phyloP scores from a whole-genome alignment of 2,888 invertebrate genomes.

The Daptonema setosum region DNA sequence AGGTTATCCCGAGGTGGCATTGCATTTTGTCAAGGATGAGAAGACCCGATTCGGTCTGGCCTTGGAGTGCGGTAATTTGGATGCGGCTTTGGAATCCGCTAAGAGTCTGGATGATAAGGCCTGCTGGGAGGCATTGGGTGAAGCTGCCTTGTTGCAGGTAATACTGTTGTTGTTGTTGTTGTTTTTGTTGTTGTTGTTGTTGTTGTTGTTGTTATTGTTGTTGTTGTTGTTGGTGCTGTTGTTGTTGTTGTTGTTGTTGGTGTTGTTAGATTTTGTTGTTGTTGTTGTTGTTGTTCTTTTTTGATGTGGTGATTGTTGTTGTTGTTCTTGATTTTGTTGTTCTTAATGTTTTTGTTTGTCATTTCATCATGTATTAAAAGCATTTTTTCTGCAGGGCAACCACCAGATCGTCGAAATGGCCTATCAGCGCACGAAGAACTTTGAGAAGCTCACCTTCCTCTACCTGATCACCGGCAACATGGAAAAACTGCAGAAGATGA shows the following conservation, averaged over 20 bases:
- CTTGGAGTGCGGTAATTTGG: conserved; percentile 90
- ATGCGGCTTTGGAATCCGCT: conserved; percentile 76
- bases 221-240: no score
- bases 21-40: conserved; percentile 96
- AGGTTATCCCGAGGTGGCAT: conserved; percentile 84
- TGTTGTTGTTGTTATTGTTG: no score
- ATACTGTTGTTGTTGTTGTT: neutral
- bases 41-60: conserved; percentile 79
- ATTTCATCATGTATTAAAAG: neutral
- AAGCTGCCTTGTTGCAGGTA: conserved; percentile 68
- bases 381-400: conserved; percentile 12
- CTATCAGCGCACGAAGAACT: conserved; percentile 96
- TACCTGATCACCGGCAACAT: conserved; percentile 87
- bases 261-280: no score
- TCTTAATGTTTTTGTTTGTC: no score
- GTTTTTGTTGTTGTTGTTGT: no score
- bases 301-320: no score
- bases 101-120: conserved; percentile 72
- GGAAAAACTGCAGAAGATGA: conserved; percentile 92
- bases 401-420: conserved; percentile 78
- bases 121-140: conserved; percentile 85
- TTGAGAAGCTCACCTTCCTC: conserved; percentile 87
- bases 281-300: no score
- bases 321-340: no score
- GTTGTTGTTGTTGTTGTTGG: no score